Evolutionary conservation across 1,140 invertebrate genomes (phyloP), one percentile per base, ranked within the genome.

Genomic region (Cotesia typhae): DNA sequence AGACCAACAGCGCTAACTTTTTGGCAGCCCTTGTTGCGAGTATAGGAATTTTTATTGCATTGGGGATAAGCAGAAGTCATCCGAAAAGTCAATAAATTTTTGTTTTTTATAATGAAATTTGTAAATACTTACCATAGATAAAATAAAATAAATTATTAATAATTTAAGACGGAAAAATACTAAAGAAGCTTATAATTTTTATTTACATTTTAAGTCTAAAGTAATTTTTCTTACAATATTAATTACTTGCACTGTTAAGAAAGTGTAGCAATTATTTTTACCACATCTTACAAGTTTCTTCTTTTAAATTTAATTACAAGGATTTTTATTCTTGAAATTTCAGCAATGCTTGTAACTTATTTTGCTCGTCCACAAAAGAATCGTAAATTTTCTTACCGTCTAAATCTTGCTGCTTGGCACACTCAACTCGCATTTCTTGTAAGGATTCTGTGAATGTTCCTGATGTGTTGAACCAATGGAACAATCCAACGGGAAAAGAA

Each of bases 381-480:
- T 55, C 4, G n/a, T 14, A 17, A 17, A 55, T 4, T 14, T 17
- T 1, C n/a, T 55, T 55, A 17, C 12, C 17, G 10, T 2, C 7
- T 7, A 17, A 6, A 4, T 41, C 36, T 59, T 60, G 4, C 5
- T 9, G 14, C 0, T 14, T 7, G 35, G n/a, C 36, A 12, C 91
- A 81, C 78, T 94, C 87, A 35, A 90, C 83, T 79, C 92, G 92
- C 52, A 89, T 91, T 72, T 92, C 89, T 37, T 90, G 91, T 4
- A 96, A 90, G 90, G 90, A 94, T 71, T 93, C 89, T 82, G 96
- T 94, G 83, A 94, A 95, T 79, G 92, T 92, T 59, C 90, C 88
- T 4, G 94, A 92, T 79, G 95, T 93, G 83, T 96, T 96, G 79
- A 96, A 96, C 73, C 91, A 90, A 83, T 96, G 94, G 79, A 96